Conservation (phyloP, 2,113 vertebrate species). For the Silurus asotus region DNA sequence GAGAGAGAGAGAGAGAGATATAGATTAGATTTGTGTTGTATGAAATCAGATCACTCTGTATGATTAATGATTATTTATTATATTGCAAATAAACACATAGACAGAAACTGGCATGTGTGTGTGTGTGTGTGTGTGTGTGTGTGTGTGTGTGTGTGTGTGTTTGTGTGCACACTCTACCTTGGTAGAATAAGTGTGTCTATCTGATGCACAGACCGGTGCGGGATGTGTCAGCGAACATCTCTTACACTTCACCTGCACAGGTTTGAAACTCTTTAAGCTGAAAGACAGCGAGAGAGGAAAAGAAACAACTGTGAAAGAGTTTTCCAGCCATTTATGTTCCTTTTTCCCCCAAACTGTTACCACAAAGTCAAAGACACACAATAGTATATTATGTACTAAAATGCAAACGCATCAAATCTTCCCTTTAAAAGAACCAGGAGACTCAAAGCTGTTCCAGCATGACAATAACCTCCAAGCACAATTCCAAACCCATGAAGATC, state of each 20-base stretch:
- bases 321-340: no score
- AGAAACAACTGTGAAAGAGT: neutral
- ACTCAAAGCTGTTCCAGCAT: no score
- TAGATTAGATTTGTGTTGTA: neutral
- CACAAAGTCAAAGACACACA: no score
- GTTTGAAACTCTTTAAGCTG: slow-evolving; percentile 84
- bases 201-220: slow-evolving; percentile 88
- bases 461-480: no score
- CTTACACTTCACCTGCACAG: slow-evolving; percentile 82
- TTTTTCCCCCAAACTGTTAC: no score
- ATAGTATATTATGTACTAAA: no score
- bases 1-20: neutral
- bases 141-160: neutral
- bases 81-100: slow-evolving; percentile 20
- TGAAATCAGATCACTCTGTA: neutral
- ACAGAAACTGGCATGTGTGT: neutral
- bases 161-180: slow-evolving; percentile 69
- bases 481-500: no score
- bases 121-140: neutral
- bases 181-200: slow-evolving; percentile 90
- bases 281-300: neutral
- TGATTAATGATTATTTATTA: neutral
- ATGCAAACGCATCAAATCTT: no score
- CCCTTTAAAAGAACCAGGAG: no score
- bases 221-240: slow-evolving; percentile 85